Evolutionary conservation across 2,113 vertebrate species (phyloP).

Genomic region (Gopherus evgoodei): DNA sequence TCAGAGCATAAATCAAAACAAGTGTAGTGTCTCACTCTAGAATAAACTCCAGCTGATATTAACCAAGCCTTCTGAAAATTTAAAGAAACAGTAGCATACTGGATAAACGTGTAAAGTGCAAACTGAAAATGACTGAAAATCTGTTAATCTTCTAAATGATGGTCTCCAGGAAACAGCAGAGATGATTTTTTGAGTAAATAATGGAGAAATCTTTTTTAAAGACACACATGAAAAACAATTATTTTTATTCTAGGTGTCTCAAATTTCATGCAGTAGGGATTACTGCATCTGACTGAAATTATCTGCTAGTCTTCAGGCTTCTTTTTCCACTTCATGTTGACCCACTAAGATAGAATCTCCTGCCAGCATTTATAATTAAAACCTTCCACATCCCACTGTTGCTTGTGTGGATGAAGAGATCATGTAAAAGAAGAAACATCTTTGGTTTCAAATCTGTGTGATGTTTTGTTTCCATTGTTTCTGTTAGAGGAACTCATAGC

Average conservation of each 20-base stretch:
- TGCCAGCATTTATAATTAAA: not conserved
- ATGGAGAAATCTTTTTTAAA: not conserved
- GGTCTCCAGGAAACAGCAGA: not conserved
- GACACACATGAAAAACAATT: not conserved
- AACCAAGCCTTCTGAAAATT: not conserved
- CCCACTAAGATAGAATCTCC: not conserved
- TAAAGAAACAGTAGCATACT: not conserved
- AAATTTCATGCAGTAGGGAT: not conserved
- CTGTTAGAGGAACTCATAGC: not conserved
- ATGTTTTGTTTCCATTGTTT: not conserved
- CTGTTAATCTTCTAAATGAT: not conserved
- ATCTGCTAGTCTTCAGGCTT: not conserved
- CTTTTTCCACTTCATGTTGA: not conserved
- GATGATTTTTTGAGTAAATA: not conserved
- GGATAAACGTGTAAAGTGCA: not conserved
- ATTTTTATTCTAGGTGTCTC: not conserved
- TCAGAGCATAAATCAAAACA: constrained; percentile 1
- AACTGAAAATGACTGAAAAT: not conserved
- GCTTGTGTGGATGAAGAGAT: not conserved
- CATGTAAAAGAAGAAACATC: not conserved
- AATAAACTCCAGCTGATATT: not conserved
- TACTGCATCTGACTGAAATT: not conserved
- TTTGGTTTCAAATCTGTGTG: not conserved
- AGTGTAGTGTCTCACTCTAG: not conserved
- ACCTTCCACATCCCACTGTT: not conserved